Conservation (phyloP, 2,113 vertebrate species). For the Psittacara wagleri region DNA sequence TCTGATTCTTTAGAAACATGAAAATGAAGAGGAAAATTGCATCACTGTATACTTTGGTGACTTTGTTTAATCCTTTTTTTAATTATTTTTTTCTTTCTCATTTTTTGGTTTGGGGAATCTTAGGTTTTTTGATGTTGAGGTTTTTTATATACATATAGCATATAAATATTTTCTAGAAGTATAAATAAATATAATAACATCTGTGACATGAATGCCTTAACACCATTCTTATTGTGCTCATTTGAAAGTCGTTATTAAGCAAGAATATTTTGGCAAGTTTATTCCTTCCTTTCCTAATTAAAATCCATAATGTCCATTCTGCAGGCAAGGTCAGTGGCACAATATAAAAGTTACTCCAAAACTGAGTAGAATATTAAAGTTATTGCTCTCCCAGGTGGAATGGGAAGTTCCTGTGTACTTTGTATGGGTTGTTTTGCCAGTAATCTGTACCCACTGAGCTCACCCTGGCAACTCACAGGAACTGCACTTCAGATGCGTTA, state of each 20-base stretch:
- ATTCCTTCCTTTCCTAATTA: neutral
- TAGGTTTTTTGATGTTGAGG: fast-evolving
- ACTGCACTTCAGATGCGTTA: neutral
- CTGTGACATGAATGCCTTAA: neutral
- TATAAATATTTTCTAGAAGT: neutral
- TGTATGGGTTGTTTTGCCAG: neutral
- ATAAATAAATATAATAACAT: neutral
- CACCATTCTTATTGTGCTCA: neutral
- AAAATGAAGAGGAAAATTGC: neutral
- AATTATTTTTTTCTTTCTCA: neutral
- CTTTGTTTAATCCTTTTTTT: neutral
- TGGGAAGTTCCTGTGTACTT: neutral
- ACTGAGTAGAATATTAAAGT: neutral
- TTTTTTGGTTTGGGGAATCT: neutral
- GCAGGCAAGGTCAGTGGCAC: neutral
- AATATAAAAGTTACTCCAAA: neutral
- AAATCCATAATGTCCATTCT: neutral
- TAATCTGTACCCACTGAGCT: neutral
- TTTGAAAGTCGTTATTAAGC: neutral
- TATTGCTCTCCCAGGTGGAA: neutral
- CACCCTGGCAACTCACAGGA: neutral
- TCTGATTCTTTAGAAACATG: neutral
- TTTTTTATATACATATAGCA: neutral
- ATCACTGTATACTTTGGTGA: neutral
- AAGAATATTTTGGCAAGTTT: neutral